Percentiles rank a stretch among this genome's conserved stretches.
phyloP scores from a whole-genome alignment of 1,140 invertebrate genomes.

The Drosophila obscura region DNA sequence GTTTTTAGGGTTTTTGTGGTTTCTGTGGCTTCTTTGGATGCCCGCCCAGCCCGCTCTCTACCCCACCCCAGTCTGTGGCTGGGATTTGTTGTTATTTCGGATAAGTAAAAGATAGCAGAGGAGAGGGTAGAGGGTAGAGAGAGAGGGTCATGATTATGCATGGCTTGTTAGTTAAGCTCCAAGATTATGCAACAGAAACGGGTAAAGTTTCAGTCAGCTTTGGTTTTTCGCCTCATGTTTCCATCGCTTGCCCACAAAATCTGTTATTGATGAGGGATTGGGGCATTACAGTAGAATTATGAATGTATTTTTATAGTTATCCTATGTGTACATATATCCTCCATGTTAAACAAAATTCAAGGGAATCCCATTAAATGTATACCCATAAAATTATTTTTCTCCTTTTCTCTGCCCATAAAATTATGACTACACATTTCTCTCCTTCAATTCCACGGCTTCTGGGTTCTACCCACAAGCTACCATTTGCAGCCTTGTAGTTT shows the following conservation, averaged over 20 bases:
- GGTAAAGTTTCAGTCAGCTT: background rate
- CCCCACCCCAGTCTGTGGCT: constrained; percentile 1
- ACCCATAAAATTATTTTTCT: too few species aligned
- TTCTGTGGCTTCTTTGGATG: constrained; percentile 47
- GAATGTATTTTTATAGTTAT: constrained; percentile 1
- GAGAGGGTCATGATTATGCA: constrained; percentile 19
- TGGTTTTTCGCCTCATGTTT: too few species aligned
- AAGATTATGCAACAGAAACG: constrained; percentile 24
- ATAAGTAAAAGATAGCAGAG: constrained; percentile 40
- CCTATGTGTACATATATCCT: background rate
- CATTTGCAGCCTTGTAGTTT: constrained; percentile 6
- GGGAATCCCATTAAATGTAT: background rate
- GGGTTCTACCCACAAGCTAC: background rate
- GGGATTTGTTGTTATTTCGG: constrained; percentile 20
- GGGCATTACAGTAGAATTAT: constrained; percentile 23
- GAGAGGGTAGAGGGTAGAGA: background rate
- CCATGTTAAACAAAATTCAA: background rate
- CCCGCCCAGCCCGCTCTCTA: background rate
- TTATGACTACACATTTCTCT: too few species aligned
- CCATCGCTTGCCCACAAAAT: background rate
- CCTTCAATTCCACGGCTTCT: too few species aligned
- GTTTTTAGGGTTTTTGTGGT: constrained; percentile 61
- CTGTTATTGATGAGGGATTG: constrained; percentile 6
- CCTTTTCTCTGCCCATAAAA: too few species aligned
- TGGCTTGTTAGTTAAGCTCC: constrained; percentile 15